Evolutionary conservation across 2,888 invertebrate species (phyloP).

Genomic region (Neoaliturus tenellus): DNA sequence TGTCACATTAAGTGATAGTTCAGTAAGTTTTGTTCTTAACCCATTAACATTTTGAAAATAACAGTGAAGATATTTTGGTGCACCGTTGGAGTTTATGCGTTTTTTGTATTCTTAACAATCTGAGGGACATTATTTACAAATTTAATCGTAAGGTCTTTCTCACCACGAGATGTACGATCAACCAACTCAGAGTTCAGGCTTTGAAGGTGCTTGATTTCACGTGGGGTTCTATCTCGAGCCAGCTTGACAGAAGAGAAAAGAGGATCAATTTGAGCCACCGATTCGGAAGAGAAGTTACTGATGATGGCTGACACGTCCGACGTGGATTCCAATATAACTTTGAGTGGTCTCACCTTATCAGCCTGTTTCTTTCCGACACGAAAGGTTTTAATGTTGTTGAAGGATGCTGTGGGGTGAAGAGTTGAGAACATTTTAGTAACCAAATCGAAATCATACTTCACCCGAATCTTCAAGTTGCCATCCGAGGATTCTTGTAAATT

Average conservation of each 20-base stretch:
- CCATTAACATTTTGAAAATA: slow-evolving; percentile 21
- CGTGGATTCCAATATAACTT: background rate
- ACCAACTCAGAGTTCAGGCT: background rate
- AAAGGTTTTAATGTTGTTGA: background rate
- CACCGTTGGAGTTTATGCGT: background rate
- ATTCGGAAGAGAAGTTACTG: background rate
- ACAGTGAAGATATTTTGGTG: background rate
- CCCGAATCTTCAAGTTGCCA: background rate
- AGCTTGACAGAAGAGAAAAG: background rate
- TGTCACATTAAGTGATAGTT: background rate
- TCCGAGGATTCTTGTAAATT: background rate
- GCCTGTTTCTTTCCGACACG: background rate
- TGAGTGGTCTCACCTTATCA: background rate
- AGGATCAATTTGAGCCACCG: background rate
- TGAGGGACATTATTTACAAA: background rate
- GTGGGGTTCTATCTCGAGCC: background rate
- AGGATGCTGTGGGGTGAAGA: background rate
- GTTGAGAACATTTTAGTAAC: background rate
- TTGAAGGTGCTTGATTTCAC: background rate
- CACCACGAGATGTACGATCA: background rate
- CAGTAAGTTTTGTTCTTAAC: background rate
- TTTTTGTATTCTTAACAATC: slow-evolving; percentile 17
- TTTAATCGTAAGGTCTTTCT: background rate
- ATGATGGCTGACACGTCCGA: background rate
- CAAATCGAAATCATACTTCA: background rate